Base-by-base conservation (phyloP, 2,113 vertebrate genomes). In the Sardina pilchardus region DNA sequence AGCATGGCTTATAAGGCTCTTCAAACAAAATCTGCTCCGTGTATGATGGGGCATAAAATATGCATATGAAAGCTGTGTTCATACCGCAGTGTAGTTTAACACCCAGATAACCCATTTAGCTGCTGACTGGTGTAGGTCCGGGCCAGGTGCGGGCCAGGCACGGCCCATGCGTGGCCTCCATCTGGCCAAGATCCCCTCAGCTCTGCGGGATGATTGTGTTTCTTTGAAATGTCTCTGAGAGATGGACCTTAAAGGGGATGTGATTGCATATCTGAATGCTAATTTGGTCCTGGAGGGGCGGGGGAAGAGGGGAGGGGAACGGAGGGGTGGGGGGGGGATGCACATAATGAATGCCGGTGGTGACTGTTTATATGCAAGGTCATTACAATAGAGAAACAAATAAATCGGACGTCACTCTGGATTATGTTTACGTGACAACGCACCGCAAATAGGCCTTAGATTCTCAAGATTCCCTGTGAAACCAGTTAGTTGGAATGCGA, bases 231-330 rank as follows among this genome's bases (percentile, higher is more conserved):
- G 78, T 86, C 87, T 90, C 87, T 87, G 63, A 90, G 89, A 89
- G 91, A 91, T 90, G 88, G 85, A 91, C 90, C 92, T 94, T 93
- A 92, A 94, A 94, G 93, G 91, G 87, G 88, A 91, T 88, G 88
- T 90, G 92, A 93, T 94, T 93, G 94, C 91, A 92, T 92, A 92
- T 91, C 90, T 88, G 89, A 94, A 95, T 93, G 89, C 88, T 94
- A 89, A 94, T 95, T 93, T 93, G 90, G 92, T 93, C 91, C 59
- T 75, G 53, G 59, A 85, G 85, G 86, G 59, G 17, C 34, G 9
- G 48, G 48, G n/a, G 45, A 26, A 34, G 26, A 16, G 9, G 30
- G 30, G 67, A 16, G 26, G 44, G 5, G 9, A 44, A 44, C 3
- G 44, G 44, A 45, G 45, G 45, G 45, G 45, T 14, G 30, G 90